Evolutionary conservation across 2,113 vertebrate genomes (phyloP).

Genomic region (Eira barbara): DNA sequence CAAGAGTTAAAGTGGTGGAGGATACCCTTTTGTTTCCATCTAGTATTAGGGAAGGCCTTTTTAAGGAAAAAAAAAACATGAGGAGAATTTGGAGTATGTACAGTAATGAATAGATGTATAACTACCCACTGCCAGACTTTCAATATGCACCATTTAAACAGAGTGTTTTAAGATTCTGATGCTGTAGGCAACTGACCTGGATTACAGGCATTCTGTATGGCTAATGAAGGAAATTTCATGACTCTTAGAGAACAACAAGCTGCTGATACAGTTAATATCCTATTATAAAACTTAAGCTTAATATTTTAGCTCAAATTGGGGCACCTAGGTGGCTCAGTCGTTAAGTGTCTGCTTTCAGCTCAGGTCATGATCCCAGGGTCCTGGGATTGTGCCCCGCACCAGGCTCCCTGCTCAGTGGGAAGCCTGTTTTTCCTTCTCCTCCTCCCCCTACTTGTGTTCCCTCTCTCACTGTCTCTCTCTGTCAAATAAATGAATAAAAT

Average conservation of each 20-base stretch:
- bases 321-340: no score
- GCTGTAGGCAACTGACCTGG: not conserved
- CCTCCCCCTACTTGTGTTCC: no score
- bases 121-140: not conserved
- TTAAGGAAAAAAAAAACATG: not conserved
- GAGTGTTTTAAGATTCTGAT: not conserved
- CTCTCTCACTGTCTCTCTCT: no score
- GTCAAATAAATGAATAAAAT: no score
- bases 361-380: no score
- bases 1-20: not conserved
- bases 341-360: no score
- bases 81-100: not conserved
- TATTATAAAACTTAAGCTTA: not conserved
- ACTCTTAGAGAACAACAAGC: not conserved
- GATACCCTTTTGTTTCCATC: not conserved
- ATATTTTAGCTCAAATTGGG: not conserved
- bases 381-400: no score
- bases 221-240: not conserved
- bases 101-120: not conserved
- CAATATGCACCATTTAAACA: not conserved
- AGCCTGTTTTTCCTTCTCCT: no score
- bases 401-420: no score
- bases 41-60: not conserved
- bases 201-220: not conserved
- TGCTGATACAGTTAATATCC: not conserved